These are phyloP conservation scores for Xylota sylvarum DNA, from an alignment of 2,888 invertebrate species.

Conservation along the genomic window DNA sequence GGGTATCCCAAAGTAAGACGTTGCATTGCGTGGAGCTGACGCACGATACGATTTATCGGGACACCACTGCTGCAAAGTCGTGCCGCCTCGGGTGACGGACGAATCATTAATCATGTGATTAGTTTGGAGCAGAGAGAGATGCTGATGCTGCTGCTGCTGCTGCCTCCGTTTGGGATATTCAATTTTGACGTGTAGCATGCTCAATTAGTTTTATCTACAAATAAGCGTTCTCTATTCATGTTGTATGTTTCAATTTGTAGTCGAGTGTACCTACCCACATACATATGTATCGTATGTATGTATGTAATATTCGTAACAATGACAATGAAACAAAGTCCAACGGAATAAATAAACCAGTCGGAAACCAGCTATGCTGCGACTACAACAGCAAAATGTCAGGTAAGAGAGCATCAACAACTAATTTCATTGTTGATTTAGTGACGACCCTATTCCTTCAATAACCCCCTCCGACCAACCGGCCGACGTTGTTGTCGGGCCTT, in stretches of 20 bases:
- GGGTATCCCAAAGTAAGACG: slow-evolving; percentile 74
- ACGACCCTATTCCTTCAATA: slow-evolving; percentile 37
- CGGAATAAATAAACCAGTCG: slow-evolving; percentile 37
- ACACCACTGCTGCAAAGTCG: slow-evolving; percentile 59
- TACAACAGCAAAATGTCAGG: slow-evolving; percentile 51
- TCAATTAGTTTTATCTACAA: slow-evolving; percentile 73
- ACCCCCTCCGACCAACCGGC: background rate
- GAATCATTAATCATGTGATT: slow-evolving; percentile 84
- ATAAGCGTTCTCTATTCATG: slow-evolving; percentile 47
- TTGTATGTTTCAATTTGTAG: slow-evolving; percentile 60
- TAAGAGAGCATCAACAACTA: slow-evolving; percentile 61
- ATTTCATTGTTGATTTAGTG: slow-evolving; percentile 70
- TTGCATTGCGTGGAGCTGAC: slow-evolving; percentile 71
- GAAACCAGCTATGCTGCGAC: no score
- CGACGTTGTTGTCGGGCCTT: slow-evolving; percentile 27
- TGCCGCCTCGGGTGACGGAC: slow-evolving; percentile 74
- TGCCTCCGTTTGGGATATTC: slow-evolving; percentile 62
- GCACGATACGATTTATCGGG: slow-evolving; percentile 71
- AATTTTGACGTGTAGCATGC: slow-evolving; percentile 70
- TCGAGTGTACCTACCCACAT: background rate
- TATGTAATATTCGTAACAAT: background rate
- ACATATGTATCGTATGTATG: no score
- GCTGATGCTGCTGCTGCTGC: slow-evolving; percentile 1
- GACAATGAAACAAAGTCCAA: slow-evolving; percentile 39
- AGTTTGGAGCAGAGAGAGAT: slow-evolving; percentile 82